Percentiles rank a stretch among this genome's conserved stretches.
Evolutionary conservation across 2,888 invertebrate genomes (phyloP).

Genomic region (Calameuta pallipes): DNA sequence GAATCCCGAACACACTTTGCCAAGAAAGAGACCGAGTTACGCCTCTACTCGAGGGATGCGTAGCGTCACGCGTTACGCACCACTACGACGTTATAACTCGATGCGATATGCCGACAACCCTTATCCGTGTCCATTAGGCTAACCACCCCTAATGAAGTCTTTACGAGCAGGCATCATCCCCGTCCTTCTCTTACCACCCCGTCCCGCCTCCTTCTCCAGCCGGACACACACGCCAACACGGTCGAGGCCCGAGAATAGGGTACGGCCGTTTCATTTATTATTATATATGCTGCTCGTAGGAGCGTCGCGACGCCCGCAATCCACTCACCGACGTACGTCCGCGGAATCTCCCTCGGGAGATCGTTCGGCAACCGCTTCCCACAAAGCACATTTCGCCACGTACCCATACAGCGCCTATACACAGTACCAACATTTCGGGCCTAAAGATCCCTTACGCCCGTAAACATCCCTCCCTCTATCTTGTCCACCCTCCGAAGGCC

Average conservation of each 20-base stretch:
- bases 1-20: not conserved
- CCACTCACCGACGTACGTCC: not conserved
- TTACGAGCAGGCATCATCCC: conserved; percentile 17
- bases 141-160: conserved; percentile 24
- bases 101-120: conserved; percentile 20
- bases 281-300: conserved; percentile 5
- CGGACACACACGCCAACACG: not conserved
- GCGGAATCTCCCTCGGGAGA: not conserved
- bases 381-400: not conserved
- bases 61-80: conserved; percentile 11
- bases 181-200: not conserved
- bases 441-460: not conserved
- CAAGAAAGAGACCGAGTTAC: not conserved
- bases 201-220: conserved; percentile 7
- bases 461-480: not conserved
- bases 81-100: conserved; percentile 13
- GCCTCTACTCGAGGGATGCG: not conserved
- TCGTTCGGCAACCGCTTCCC: not conserved
- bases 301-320: not conserved
- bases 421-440: not conserved
- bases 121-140: conserved; percentile 26
- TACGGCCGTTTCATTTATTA: conserved; percentile 20
- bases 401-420: not conserved
- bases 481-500: not conserved
- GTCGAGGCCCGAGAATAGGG: conserved; percentile 3